Evolutionary conservation across 2,797 vertebrate species (phyloP).

Genomic region (Gymnoscopelus braueri): DNA sequence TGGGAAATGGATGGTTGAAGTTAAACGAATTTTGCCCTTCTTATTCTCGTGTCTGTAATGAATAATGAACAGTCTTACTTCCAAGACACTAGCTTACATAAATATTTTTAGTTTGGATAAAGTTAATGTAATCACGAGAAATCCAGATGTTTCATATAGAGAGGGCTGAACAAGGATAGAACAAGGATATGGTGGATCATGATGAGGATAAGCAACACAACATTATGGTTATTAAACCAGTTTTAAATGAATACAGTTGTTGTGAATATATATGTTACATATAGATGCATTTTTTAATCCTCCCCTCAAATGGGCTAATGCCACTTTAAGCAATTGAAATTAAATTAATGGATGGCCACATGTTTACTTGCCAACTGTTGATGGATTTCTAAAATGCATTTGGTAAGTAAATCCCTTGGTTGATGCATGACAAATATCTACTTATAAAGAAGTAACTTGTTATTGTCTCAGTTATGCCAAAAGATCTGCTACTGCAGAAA

Average conservation of each 20-base stretch:
- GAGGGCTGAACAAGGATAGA: constrained; percentile 4
- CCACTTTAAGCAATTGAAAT: background rate
- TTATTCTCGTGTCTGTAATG: constrained; percentile 26
- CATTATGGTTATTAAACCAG: constrained; percentile 17
- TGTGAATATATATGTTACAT: background rate
- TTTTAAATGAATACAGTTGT: constrained; percentile 2
- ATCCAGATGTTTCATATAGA: constrained; percentile 58
- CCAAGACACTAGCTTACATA: constrained; percentile 50
- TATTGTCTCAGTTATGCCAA: constrained; percentile 17
- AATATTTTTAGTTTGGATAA: constrained; percentile 59
- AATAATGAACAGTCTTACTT: constrained; percentile 39
- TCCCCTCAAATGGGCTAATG: background rate
- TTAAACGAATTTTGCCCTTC: background rate
- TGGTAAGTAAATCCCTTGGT: constrained; percentile 5
- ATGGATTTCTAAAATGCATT: background rate
- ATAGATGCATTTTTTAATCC: background rate
- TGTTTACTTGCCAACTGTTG: background rate
- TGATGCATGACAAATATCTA: constrained; percentile 13
- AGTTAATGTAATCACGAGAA: constrained; percentile 57
- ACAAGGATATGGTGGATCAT: constrained; percentile 9
- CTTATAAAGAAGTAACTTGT: constrained; percentile 21
- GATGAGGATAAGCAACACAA: constrained; percentile 19
- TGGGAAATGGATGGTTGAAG: constrained; percentile 1
- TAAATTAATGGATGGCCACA: constrained; percentile 1
- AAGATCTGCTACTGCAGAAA: constrained; percentile 26